These are phyloP conservation scores for Drosophila oshimai DNA, from an alignment of 1,140 invertebrate genomes.

Conservation along the genomic window DNA sequence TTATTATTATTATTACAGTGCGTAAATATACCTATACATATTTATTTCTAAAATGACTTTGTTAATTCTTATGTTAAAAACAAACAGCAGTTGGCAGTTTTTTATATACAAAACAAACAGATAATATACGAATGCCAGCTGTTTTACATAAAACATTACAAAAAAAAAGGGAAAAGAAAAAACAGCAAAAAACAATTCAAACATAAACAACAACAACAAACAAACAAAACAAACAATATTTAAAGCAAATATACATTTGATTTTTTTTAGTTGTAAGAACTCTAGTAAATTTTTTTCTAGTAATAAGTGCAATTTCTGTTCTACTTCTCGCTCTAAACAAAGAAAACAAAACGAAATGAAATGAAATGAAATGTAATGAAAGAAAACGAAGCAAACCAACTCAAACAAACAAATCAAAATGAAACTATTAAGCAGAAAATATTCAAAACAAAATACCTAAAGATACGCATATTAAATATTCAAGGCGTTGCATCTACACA, in stretches of 20 bases:
- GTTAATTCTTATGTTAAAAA: conserved; percentile 76
- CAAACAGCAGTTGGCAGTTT: conserved; percentile 42
- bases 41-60: conserved; percentile 79
- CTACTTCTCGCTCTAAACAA: conserved; percentile 74
- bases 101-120: conserved; percentile 53
- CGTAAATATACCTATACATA: conserved; percentile 58
- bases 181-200: conserved; percentile 33
- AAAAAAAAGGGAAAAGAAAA: conserved; percentile 49
- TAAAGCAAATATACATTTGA: conserved; percentile 80
- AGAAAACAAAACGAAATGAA: conserved; percentile 47
- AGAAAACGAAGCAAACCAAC: conserved; percentile 17
- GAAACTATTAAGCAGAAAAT: conserved; percentile 47
- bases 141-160: conserved; percentile 51
- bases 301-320: conserved; percentile 77
- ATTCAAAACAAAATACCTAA: conserved; percentile 52
- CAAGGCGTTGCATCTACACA: conserved; percentile 69
- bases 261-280: conserved; percentile 77
- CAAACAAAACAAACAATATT: conserved; percentile 55
- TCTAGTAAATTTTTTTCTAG: conserved; percentile 82
- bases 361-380: conserved; percentile 39
- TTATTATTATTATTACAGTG: conserved; percentile 48
- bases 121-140: conserved; percentile 22
- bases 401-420: conserved; percentile 65
- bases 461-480: conserved; percentile 69
- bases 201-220: conserved; percentile 31